Conservation (phyloP, 2,888 invertebrate species). For the Drosophila buzzatii region DNA sequence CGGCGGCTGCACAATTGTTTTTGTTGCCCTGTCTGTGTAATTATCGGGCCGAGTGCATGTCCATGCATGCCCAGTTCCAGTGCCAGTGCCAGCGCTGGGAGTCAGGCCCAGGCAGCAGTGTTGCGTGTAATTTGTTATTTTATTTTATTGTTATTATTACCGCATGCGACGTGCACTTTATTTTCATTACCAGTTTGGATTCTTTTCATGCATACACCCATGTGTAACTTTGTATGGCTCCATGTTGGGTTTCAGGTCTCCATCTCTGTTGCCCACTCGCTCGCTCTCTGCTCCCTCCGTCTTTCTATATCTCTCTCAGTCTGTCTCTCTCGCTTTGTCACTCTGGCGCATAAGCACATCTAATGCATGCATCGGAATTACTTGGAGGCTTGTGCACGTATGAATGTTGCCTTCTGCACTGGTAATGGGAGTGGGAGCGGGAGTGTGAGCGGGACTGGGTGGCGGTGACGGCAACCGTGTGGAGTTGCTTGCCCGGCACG, state of each 20-base stretch:
- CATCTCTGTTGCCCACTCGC: constrained; percentile 4
- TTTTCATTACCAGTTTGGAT: constrained; percentile 81
- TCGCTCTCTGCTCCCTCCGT: not conserved
- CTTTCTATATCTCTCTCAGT: not conserved
- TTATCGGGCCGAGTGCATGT: constrained; percentile 68
- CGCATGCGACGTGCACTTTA: constrained; percentile 81
- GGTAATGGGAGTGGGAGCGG: constrained; percentile 1
- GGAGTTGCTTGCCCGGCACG: constrained; percentile 36
- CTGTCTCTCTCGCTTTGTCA: not conserved
- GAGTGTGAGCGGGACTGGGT: not conserved
- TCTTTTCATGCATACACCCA: constrained; percentile 72
- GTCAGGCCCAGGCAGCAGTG: constrained; percentile 67
- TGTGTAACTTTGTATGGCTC: constrained; percentile 58
- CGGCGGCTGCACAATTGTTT: constrained; percentile 53
- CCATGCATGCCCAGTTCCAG: constrained; percentile 45
- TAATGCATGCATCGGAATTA: constrained; percentile 67
- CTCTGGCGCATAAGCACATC: constrained; percentile 46
- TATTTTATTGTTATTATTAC: constrained; percentile 84
- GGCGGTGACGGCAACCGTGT: constrained; percentile 19
- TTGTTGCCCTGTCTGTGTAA: constrained; percentile 68
- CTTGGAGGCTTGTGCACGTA: constrained; percentile 56
- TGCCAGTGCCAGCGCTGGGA: constrained; percentile 10
- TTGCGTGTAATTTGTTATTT: constrained; percentile 84
- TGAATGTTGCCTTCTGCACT: constrained; percentile 62
- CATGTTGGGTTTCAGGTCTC: constrained; percentile 29